Percentiles rank a stretch among this genome's conserved stretches.
phyloP scores from a whole-genome alignment of 1,140 invertebrate genomes.

The Polypedilum vanderplanki region DNA sequence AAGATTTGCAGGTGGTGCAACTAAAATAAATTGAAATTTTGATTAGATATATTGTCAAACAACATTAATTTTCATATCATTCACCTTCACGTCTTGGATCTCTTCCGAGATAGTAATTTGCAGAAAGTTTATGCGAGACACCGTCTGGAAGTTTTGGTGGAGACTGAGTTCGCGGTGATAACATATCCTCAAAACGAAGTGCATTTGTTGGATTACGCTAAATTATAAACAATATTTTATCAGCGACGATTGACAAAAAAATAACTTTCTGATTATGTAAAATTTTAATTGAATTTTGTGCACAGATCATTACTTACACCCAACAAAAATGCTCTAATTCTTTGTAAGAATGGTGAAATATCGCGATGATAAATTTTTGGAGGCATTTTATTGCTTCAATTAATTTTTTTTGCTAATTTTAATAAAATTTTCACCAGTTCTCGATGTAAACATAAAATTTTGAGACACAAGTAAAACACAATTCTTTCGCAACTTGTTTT shows the following conservation, averaged over 20 bases:
- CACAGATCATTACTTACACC: conserved; percentile 45
- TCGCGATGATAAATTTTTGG: conserved; percentile 42
- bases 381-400: not conserved
- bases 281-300: not conserved
- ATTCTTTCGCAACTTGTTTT: no score
- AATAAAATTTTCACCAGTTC: not conserved
- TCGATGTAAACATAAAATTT: no score
- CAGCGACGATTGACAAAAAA: not conserved
- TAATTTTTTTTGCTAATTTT: not conserved
- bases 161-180: conserved; percentile 64
- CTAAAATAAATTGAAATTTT: not conserved
- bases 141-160: conserved; percentile 68
- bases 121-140: conserved; percentile 57
- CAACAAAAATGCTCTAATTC: conserved; percentile 51
- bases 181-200: conserved; percentile 55
- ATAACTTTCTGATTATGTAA: not conserved
- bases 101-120: conserved; percentile 71
- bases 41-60: conserved; percentile 15
- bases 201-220: conserved; percentile 54
- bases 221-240: conserved; percentile 33
- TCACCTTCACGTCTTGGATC: conserved; percentile 64
- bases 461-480: no score
- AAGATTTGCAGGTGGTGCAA: not conserved
- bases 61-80: conserved; percentile 36
- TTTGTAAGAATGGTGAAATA: conserved; percentile 53